A percentile compares a stretch with the other conserved stretches of the same genome.
phyloP scores from a whole-genome alignment of 2,888 invertebrate species.

The Conistra vaccinii region DNA sequence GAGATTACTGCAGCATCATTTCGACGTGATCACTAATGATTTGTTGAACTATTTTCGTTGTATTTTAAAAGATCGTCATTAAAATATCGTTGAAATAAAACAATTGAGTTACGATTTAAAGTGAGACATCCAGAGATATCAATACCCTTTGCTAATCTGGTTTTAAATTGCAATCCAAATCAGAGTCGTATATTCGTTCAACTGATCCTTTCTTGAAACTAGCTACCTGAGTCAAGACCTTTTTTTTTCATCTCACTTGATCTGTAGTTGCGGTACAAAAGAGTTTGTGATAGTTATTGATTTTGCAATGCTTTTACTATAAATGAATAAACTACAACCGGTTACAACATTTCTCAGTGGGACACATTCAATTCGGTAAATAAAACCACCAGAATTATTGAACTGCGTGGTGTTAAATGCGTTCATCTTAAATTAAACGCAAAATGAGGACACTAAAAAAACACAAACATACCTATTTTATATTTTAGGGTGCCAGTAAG shows the following conservation, averaged over 20 bases:
- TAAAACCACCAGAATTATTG: neutral
- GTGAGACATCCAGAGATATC: neutral
- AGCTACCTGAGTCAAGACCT: constrained; percentile 7
- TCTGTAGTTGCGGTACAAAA: neutral
- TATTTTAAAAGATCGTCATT: neutral
- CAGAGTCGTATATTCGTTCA: neutral
- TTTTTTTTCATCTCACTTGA: neutral
- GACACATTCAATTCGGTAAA: neutral
- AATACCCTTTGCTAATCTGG: too few relatives aligned
- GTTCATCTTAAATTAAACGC: neutral
- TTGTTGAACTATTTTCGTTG: neutral
- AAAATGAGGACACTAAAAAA: constrained; percentile 7
- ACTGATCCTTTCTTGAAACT: constrained; percentile 1
- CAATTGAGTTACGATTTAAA: neutral
- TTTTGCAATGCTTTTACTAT: neutral
- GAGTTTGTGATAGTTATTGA: neutral
- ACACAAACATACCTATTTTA: constrained; percentile 45
- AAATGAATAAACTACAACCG: neutral
- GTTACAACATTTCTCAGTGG: too few relatives aligned
- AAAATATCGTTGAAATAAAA: neutral
- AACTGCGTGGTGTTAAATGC: neutral
- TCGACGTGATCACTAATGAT: neutral
- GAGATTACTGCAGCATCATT: neutral
- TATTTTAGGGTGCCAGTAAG: constrained; percentile 71
- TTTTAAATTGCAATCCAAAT: neutral